phyloP scores from a whole-genome alignment of 2,797 vertebrate species.

The Myotis pilosus region DNA sequence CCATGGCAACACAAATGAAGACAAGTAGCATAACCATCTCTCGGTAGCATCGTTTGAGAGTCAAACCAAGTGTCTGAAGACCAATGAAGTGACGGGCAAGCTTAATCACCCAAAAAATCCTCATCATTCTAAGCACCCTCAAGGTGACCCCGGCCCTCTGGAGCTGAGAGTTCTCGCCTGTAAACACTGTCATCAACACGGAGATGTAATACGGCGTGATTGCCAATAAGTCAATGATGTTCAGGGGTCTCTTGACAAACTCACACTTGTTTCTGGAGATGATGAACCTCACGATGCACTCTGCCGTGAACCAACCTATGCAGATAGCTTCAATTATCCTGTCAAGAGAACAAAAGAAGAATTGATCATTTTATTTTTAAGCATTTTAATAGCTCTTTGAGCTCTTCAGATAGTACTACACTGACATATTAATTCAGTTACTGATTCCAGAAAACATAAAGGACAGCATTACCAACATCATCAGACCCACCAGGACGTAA shows the following conservation, averaged over 20 bases:
- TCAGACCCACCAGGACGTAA: constrained; percentile 48
- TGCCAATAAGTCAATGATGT: constrained; percentile 97
- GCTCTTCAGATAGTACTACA: constrained; percentile 75
- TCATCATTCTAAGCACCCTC: constrained; percentile 97
- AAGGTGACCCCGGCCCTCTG: constrained; percentile 96
- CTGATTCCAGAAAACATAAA: constrained; percentile 74
- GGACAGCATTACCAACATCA: constrained; percentile 50
- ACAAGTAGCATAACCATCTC: constrained; percentile 99
- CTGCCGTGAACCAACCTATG: constrained; percentile 99
- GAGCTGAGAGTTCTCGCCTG: constrained; percentile 94
- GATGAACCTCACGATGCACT: constrained; percentile 97
- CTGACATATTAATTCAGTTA: constrained; percentile 75
- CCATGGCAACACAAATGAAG: constrained; percentile 98
- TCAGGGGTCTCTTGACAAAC: constrained; percentile 96
- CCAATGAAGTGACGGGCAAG: constrained; percentile 98
- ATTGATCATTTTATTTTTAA: constrained; percentile 80
- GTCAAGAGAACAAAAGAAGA: constrained; percentile 82
- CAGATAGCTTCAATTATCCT: constrained; percentile 99
- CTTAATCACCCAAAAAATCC: constrained; percentile 99
- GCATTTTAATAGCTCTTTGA: constrained; percentile 56
- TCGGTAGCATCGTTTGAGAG: constrained; percentile 95
- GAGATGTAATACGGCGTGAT: constrained; percentile 99
- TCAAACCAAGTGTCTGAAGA: constrained; percentile 97
- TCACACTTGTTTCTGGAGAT: constrained; percentile 97
- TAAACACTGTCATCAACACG: constrained; percentile 92